Base-by-base conservation (phyloP, 2,888 invertebrate genomes). In the Chymomyza amoena region DNA sequence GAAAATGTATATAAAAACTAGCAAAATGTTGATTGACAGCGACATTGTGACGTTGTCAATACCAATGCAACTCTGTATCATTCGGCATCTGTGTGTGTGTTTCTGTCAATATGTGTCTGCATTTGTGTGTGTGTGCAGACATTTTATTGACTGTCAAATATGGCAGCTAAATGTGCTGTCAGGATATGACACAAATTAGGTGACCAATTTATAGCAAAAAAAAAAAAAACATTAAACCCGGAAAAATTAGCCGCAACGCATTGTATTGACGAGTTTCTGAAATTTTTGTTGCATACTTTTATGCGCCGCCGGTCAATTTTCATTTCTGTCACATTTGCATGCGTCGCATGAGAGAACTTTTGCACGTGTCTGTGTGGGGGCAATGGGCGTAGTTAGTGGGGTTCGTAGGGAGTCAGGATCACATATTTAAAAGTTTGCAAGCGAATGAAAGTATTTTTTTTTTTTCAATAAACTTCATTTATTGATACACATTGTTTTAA, bases 21-120 rank as follows among this genome's bases (percentile, higher is more conserved):
- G 70, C 59, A 76, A 84, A 82, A 79, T 79, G 81, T 78, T 89
- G 89, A 89, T 87, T 90, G 89, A 88, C 89, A 89, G 71, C 82
- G 85, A 89, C 87, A 87, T 87, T 87, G 78, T 79, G 64, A 68
- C 68, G 67, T 57, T 78, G 69, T 61, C 73, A 76, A 74, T 79
- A 69, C 69, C 72, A 70, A 71, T 75, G 69, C 70, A 66, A 45
- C 69, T 71, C 66, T 64, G 70, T 68, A 28, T 68, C 64, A 13
- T 2, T 45, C 36, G 9, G 7, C 9, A 6, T 36, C 36, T 36
- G 9, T 36, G 7, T 36, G 2, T 45, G n/a, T 54, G n/a, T 1
- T 39, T 13, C 15, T 28, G 15, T 16, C 25, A 25, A 25, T 61
- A 5, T 36, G 15, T 52, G n/a, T 20, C n/a, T n/a, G n/a, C n/a